A percentile compares a stretch with the other conserved stretches of the same genome.
phyloP scores from a whole-genome alignment of 2,113 vertebrate species.

The Neomonachus schauinslandi region DNA sequence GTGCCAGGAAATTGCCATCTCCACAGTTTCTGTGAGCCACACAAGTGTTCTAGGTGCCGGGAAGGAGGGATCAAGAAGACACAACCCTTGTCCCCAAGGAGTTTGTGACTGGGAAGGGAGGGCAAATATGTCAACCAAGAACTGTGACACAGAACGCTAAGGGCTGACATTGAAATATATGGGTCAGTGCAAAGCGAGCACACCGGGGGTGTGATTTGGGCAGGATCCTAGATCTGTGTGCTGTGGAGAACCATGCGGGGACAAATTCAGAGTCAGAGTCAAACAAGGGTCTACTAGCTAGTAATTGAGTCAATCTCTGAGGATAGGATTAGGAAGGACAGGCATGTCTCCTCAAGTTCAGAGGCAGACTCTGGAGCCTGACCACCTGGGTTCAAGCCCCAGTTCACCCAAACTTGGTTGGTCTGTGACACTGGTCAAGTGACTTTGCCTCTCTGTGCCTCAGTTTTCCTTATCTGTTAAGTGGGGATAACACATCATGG shows the following conservation, averaged over 20 bases:
- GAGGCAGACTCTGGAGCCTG: background rate
- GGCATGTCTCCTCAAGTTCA: background rate
- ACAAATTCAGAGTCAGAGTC: background rate
- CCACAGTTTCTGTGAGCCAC: conserved; percentile 16
- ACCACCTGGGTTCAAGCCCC: background rate
- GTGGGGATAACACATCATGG: background rate
- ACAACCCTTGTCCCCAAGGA: background rate
- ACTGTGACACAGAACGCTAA: background rate
- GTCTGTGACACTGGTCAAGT: background rate
- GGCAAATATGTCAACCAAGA: background rate
- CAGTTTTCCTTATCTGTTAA: background rate
- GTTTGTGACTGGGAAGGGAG: background rate
- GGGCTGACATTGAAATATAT: background rate
- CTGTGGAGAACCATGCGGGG: background rate
- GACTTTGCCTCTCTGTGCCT: background rate
- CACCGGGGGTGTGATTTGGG: background rate
- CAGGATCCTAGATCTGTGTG: background rate
- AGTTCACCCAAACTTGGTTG: background rate
- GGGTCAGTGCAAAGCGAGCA: background rate
- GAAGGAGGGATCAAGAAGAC: background rate
- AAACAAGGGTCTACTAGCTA: background rate
- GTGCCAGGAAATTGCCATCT: background rate
- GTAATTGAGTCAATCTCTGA: background rate
- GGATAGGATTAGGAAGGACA: background rate
- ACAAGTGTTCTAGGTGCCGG: background rate